A percentile compares a stretch with the other conserved stretches of the same genome.
phyloP scores from a whole-genome alignment of 37 sponge, comb jelly and placozoan species.

The Beroe ovata region DNA sequence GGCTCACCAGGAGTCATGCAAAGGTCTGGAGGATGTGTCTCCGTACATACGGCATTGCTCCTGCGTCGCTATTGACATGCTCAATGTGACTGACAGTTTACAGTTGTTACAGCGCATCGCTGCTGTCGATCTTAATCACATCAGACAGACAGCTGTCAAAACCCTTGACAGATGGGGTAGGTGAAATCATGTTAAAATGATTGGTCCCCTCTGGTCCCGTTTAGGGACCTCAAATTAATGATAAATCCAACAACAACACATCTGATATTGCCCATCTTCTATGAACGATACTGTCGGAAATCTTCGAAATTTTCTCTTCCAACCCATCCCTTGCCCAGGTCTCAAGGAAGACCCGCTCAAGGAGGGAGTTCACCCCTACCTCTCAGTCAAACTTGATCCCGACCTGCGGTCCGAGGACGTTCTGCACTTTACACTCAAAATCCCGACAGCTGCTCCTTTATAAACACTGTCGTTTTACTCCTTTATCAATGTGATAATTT shows the following conservation, averaged over 20 bases:
- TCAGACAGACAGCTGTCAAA: slow-evolving; percentile 9
- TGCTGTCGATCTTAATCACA: slow-evolving; percentile 42
- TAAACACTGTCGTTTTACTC: neutral
- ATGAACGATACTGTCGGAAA: too few relatives aligned
- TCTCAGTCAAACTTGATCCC: slow-evolving; percentile 41
- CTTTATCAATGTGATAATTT: neutral
- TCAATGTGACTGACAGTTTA: slow-evolving; percentile 47
- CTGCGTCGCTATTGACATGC: slow-evolving; percentile 36
- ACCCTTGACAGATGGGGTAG: slow-evolving; percentile 53
- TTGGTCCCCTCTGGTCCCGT: too few relatives aligned
- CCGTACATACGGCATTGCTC: slow-evolving; percentile 63
- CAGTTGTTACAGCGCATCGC: slow-evolving; percentile 50
- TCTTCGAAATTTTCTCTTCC: too few relatives aligned
- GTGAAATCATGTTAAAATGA: too few relatives aligned
- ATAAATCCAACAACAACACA: too few relatives aligned
- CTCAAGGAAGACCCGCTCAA: slow-evolving; percentile 53
- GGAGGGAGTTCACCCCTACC: slow-evolving; percentile 55
- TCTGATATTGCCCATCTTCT: too few relatives aligned
- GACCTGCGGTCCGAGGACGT: slow-evolving; percentile 33
- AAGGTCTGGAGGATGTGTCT: slow-evolving; percentile 51
- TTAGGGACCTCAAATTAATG: too few relatives aligned
- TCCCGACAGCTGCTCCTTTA: slow-evolving; percentile 28
- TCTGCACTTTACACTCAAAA: slow-evolving; percentile 53
- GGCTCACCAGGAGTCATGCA: slow-evolving; percentile 50
- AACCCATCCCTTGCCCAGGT: slow-evolving; percentile 12